phyloP scores from a whole-genome alignment of 1,140 invertebrate species.

The Lasioglossum albipes region DNA sequence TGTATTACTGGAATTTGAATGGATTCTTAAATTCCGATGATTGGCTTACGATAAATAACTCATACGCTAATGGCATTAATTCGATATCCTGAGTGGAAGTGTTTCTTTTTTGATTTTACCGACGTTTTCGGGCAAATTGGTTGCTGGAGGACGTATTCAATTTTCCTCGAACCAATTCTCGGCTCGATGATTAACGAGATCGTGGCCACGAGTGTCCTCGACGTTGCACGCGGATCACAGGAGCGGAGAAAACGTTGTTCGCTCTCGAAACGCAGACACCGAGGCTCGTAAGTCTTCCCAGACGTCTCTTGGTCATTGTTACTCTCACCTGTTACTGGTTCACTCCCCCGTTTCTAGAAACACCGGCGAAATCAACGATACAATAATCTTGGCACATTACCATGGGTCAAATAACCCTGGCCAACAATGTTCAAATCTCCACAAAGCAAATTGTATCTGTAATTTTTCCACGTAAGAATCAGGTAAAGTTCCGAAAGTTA shows the following conservation, averaged over 20 bases:
- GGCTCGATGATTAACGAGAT: constrained; percentile 32
- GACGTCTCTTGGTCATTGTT: constrained; percentile 20
- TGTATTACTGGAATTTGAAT: no score
- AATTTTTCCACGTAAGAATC: no score
- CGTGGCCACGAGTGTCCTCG: constrained; percentile 19
- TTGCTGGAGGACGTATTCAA: background rate
- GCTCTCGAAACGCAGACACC: constrained; percentile 1
- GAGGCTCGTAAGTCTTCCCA: constrained; percentile 8
- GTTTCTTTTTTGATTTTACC: no score
- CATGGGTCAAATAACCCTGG: background rate
- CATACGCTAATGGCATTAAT: no score
- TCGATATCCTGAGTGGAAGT: no score
- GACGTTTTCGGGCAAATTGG: no score
- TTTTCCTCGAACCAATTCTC: constrained; percentile 13
- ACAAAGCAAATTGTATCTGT: no score
- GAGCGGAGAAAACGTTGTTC: constrained; percentile 17
- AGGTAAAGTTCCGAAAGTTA: no score
- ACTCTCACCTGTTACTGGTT: background rate
- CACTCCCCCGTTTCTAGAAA: background rate
- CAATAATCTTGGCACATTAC: background rate
- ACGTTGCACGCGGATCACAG: background rate
- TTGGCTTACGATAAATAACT: no score
- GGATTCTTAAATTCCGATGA: no score
- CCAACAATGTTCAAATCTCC: no score
- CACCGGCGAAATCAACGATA: background rate